Evolutionary conservation across 2,888 invertebrate genomes (phyloP), one percentile per base, ranked within the genome.

Genomic region (Dynastes maya): DNA sequence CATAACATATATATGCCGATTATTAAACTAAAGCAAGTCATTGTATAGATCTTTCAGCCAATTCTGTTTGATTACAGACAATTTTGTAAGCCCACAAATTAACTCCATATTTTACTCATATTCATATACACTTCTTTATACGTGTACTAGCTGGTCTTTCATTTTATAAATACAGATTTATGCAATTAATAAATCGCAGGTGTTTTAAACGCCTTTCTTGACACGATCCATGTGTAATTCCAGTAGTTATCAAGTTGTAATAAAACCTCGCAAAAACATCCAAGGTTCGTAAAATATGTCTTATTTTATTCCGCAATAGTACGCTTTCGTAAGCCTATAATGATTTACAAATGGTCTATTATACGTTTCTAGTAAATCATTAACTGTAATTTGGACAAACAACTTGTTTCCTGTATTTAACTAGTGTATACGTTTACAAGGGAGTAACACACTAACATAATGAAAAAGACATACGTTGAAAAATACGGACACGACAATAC

Each of bases 311-410:
- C 22, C 58, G 58, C 72, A 72, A 72, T 72, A 72, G 27, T 27
- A 58, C 40, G 58, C 58, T 72, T 72, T 72, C 58, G 40, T 72
- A 61, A 9, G 13, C 1, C n/a, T 29, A 40, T 72, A 72, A 72
- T 58, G 58, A 72, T 58, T 72, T 72, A 58, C 58, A 68, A 72
- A 22, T 13, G 22, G 37, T 9, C 72, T 58, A 72, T 72, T 72
- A 72, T 13, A 58, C 40, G 58, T 72, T 72, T 72, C 72, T 53
- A 22, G 58, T 72, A 72, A 72, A 72, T 72, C 72, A 61, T 72
- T 72, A 72, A 72, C 72, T 72, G 72, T 58, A 72, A 72, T 72
- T 72, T 72, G 37, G 72, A 58, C 72, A 72, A 72, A 72, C 58
- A 72, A 72, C 72, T 72, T n/a, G 58, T 58, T 72, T 72, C 72